These are phyloP conservation scores for Rostratula benghalensis DNA, from an alignment of 2,113 vertebrate species.

Conservation along the genomic window DNA sequence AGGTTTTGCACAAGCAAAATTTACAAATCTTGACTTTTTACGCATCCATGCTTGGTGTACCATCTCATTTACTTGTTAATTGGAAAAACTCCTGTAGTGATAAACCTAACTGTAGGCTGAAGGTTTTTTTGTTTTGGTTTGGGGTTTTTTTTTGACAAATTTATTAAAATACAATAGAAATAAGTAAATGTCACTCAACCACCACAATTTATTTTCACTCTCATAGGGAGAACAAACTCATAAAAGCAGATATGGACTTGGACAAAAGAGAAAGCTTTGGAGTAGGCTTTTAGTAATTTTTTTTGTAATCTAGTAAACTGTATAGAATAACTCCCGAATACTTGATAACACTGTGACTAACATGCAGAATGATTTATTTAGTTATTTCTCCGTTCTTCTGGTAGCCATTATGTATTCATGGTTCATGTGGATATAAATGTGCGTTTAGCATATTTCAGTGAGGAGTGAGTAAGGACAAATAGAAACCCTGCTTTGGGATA, in stretches of 20 bases:
- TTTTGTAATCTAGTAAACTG: neutral
- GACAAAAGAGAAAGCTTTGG: slow-evolving; percentile 32
- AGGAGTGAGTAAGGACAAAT: neutral
- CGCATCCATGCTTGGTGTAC: neutral
- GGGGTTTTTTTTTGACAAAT: neutral
- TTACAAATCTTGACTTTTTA: neutral
- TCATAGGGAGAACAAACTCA: neutral
- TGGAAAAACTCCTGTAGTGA: neutral
- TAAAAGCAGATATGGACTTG: neutral
- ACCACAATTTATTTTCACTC: neutral
- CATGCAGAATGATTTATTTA: neutral
- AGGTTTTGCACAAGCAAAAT: neutral
- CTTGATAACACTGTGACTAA: neutral
- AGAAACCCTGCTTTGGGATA: neutral
- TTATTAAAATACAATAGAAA: neutral
- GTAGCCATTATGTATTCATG: neutral
- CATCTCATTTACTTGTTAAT: neutral
- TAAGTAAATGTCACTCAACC: neutral
- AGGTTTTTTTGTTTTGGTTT: neutral
- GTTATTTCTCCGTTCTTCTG: neutral
- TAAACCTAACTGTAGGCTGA: neutral
- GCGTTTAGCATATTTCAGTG: neutral
- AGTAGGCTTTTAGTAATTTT: neutral
- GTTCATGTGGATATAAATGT: neutral
- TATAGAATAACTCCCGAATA: neutral